These are phyloP conservation scores for Meghimatium bilineatum DNA, from an alignment of 2,888 invertebrate species.

Conservation along the genomic window DNA sequence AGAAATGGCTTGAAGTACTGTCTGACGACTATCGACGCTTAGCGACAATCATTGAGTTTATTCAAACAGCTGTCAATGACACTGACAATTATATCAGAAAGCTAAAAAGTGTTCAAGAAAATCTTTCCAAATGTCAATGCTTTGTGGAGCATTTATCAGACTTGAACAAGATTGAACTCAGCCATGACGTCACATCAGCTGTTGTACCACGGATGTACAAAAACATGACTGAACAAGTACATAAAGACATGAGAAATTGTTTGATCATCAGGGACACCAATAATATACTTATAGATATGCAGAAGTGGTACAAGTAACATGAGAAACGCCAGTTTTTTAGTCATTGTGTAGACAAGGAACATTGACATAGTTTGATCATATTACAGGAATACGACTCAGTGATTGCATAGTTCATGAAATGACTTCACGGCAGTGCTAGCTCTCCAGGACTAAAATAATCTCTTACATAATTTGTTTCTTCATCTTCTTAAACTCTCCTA, in stretches of 20 bases:
- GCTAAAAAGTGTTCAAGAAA: neutral
- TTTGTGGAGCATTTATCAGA: neutral
- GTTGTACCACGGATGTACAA: conserved; percentile 7
- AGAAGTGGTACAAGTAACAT: neutral
- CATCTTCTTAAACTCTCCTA: too few species aligned
- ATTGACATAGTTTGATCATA: too few species aligned
- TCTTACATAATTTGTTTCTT: too few species aligned
- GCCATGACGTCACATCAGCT: neutral
- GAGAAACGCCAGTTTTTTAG: too few species aligned
- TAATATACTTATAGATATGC: neutral
- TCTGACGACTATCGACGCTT: neutral
- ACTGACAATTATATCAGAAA: neutral
- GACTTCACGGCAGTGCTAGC: too few species aligned
- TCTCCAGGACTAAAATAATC: too few species aligned
- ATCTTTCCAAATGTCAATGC: neutral
- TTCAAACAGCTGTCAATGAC: neutral
- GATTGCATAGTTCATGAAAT: too few species aligned
- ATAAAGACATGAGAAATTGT: neutral
- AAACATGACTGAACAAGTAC: neutral
- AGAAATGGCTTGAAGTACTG: neutral
- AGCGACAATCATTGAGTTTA: neutral
- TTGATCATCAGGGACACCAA: neutral
- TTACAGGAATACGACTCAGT: too few species aligned
- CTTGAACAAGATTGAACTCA: neutral
- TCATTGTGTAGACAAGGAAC: too few species aligned